Base-by-base conservation (phyloP, 2,797 vertebrate genomes). In the Babyrousa celebensis region DNA sequence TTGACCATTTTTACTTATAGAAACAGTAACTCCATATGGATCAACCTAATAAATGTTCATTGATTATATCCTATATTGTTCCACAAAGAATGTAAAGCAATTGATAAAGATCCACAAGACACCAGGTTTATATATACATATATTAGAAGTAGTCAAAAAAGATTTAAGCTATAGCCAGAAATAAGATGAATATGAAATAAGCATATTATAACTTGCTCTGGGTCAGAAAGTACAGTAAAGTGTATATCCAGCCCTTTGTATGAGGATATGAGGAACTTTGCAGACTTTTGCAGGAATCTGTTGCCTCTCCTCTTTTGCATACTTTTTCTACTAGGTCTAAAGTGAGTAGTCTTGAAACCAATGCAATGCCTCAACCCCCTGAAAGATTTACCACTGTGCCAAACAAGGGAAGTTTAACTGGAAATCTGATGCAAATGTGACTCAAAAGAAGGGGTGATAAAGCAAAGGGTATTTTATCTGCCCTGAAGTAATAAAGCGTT, bases 31-130 rank as follows among this genome's bases (percentile, higher is more conserved):
- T 25, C 71, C 63, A 9, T 54, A 27, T n/a, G 25, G 6, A 36
- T 71, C 23, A 65, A 79, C 17, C 10, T 62, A 65, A 67, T 62
- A 54, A 48, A 43, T 54, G 20, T 10, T 72, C 23, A 16, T n/a
- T 15, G 32, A 60, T 80, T 85, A 18, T 68, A 56, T 43, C 56
- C 20, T 56, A 14, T 68, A 92, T 92, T 84, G 65, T 32, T 75
- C 67, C 29, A 36, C 36, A 67, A 84, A 62, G 52, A 89, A 89
- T 72, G 83, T 54, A 63, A 95, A 88, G 72, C 16, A 65, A 67
- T 89, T 80, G 67, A 27, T 65, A 82, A 90, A 91, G 60, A 71
- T 67, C 62, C n/a, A 48, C 43, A 77, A 62, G 36, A 82, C 82
- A n/a, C 56, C 40, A 77, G 36, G 11, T 48, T 72, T 63, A 27